Evolutionary conservation across 2,888 invertebrate genomes (phyloP), one percentile per base, ranked within the genome.

Genomic region (Napeogenes inachia): DNA sequence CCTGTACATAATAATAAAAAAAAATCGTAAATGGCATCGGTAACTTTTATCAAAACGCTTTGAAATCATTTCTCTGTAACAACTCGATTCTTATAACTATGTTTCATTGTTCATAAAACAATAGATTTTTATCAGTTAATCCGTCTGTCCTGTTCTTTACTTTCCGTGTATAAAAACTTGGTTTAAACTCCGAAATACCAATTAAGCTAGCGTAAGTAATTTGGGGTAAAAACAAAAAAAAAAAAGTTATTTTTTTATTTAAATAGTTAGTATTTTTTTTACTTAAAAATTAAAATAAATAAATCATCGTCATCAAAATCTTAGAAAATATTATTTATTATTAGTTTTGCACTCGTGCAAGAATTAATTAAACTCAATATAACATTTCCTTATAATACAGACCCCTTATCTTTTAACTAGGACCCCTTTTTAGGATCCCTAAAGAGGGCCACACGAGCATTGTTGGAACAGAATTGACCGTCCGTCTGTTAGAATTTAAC

Each of bases 101-200:
- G 50, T 30, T 50, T 50, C 50, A 50, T 50, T 50, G 50, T 50
- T 50, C 50, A 35, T n/a, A 33, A 35, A 55, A 55, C 54, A 38
- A 55, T 55, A 35, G 54, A 55, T 38, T 35, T 35, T 38, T n/a
- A 55, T 38, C 54, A 55, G 54, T 35, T 35, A 13, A 35, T 30
- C 54, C 35, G 42, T 42, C 42, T 35, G n/a, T 35, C 8, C 35
- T 32, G 8, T 1, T 33, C n/a, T 4, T 55, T 55, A 10, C 35
- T 30, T 50, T 30, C 30, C 4, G n/a, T 21, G 21, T 50, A 30
- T n/a, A 21, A 50, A 21, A 13, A 30, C 8, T 21, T 50, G 6
- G 10, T 30, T 30, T 10, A 50, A 2, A 30, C 10, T 10, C 10
- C 6, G 6, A 30, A 8, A 30, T 12, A 50, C 2, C 12, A 30